Percentiles rank a stretch among this genome's conserved stretches.
Conservation (phyloP, 2,113 vertebrate species). For the Zosterops pallidus region DNA sequence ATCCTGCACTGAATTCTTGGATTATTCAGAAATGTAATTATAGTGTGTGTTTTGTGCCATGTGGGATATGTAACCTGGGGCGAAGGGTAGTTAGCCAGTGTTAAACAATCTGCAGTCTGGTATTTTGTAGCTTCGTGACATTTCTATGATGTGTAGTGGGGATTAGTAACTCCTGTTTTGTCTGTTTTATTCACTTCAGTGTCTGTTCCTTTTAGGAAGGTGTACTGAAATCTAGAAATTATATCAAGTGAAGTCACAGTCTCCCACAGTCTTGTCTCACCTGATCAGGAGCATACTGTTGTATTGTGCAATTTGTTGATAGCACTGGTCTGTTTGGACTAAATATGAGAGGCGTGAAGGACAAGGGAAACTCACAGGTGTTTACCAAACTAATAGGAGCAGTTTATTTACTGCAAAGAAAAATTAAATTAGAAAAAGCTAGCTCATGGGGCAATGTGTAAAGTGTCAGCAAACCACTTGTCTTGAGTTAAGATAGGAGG, state of each 20-base stretch:
- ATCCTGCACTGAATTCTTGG: neutral
- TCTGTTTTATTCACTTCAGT: neutral
- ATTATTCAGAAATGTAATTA: slow-evolving; percentile 36
- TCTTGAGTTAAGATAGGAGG: neutral
- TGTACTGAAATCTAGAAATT: neutral
- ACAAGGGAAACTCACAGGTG: neutral
- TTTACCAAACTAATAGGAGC: neutral
- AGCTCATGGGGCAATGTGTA: neutral
- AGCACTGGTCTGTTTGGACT: neutral
- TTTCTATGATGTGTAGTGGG: neutral
- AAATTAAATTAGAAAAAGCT: neutral
- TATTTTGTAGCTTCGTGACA: neutral
- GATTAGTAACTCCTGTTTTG: neutral
- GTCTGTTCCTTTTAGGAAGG: neutral
- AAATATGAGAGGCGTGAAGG: neutral
- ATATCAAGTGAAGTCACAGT: neutral
- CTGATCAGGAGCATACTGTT: neutral
- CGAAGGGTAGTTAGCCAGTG: neutral
- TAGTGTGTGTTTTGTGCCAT: neutral
- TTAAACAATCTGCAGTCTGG: neutral
- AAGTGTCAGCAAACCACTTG: neutral
- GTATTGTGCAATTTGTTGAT: neutral
- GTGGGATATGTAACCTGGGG: neutral
- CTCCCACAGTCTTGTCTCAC: neutral
- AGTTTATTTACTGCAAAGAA: neutral